A percentile compares a stretch with the other conserved stretches of the same genome.
Evolutionary conservation across 1,140 invertebrate species (phyloP).

Genomic region (Lycorma delicatula): DNA sequence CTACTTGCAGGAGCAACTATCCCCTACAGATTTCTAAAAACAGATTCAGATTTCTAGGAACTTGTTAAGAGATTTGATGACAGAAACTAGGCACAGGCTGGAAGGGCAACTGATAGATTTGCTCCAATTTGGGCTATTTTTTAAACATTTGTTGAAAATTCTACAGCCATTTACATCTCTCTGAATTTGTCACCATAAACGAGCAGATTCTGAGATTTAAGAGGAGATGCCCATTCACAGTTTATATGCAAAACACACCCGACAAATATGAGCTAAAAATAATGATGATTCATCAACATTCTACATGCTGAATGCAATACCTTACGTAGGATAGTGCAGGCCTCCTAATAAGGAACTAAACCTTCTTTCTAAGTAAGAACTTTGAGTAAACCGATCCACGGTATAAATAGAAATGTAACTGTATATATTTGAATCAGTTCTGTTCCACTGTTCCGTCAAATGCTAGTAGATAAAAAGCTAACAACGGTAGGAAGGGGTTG

Average conservation of each 20-base stretch:
- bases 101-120: conserved; percentile 22
- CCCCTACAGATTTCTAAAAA: conserved; percentile 22
- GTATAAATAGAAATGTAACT: conserved; percentile 35
- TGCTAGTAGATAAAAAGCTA: conserved; percentile 27
- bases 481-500: conserved; percentile 23
- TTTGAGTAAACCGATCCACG: conserved; percentile 13
- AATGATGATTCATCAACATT: conserved; percentile 20
- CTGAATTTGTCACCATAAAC: too few species aligned
- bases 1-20: too few species aligned
- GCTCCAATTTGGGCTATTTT: conserved; percentile 24
- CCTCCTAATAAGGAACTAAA: neutral
- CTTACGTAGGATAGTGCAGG: conserved; percentile 24
- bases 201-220: too few species aligned
- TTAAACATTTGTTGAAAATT: conserved; percentile 16
- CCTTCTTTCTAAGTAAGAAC: conserved; percentile 14
- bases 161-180: conserved; percentile 11
- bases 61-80: conserved; percentile 24
- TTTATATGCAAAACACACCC: conserved; percentile 40
- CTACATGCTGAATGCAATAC: conserved; percentile 26
- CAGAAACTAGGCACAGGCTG: conserved; percentile 19
- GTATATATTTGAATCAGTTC: conserved; percentile 39
- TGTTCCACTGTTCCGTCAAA: conserved; percentile 27
- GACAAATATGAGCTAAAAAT: conserved; percentile 31
- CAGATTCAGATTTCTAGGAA: conserved; percentile 24
- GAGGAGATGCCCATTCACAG: conserved; percentile 35